phyloP scores from a whole-genome alignment of 2,113 vertebrate genomes.

The Pantherophis guttatus region DNA sequence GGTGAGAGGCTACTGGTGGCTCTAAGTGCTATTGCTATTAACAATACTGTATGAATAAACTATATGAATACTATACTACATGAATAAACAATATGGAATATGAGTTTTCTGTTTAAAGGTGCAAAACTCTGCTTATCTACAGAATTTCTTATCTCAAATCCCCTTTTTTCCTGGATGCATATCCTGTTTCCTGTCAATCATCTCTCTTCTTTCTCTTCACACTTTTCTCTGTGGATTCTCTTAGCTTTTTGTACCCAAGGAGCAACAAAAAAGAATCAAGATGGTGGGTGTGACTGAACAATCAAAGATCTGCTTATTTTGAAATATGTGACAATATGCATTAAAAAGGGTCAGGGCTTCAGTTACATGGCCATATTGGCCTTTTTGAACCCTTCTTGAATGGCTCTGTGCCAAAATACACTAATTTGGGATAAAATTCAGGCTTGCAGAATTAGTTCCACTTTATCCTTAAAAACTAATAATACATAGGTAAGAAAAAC shows the following conservation, averaged over 20 bases:
- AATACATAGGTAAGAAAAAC: neutral
- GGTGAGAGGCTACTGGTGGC: too few relatives aligned
- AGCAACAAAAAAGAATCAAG: neutral
- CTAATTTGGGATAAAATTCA: constrained; percentile 8
- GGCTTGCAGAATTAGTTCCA: neutral
- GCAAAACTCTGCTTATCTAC: neutral
- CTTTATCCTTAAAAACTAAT: neutral
- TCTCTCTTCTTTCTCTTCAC: neutral
- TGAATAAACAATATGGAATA: neutral
- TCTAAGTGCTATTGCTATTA: neutral
- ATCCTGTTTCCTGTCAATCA: neutral
- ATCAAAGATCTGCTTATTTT: neutral
- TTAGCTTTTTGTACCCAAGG: neutral
- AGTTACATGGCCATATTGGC: neutral
- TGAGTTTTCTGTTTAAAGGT: neutral
- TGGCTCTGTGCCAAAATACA: neutral
- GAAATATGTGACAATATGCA: neutral
- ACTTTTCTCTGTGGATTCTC: neutral
- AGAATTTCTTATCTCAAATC: neutral
- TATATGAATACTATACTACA: neutral
- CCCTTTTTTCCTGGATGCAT: neutral
- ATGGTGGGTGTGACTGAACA: neutral
- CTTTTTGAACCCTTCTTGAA: neutral
- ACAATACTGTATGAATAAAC: neutral
- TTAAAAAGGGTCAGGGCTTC: neutral